Base-by-base conservation (phyloP, 2,113 vertebrate species). In the Passer domesticus region DNA sequence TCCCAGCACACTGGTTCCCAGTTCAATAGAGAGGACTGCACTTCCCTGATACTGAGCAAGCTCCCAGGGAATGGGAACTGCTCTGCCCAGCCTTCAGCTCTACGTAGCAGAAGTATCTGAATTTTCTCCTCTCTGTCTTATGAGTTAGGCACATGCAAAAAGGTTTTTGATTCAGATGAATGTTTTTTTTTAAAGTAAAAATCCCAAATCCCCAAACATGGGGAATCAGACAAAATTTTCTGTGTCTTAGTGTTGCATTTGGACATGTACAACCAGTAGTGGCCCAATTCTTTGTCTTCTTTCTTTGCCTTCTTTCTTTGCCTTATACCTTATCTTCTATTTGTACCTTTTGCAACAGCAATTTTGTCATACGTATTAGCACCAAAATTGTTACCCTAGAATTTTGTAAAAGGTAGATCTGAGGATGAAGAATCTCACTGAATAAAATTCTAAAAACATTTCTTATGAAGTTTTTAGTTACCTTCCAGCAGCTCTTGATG, bases 191-290 rank as follows among this genome's bases (percentile, higher is more conserved):
- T 23, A 0, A 0, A 44, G 25, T 18, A 28, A 60, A 17, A 55
- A 8, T 8, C 3, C 3, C 37, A n/a, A 60, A 31, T 3, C 2
- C 14, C 7, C 10, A 27, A 8, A 25, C 0, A 3, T 12, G 3
- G 8, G 7, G 3, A 21, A 37, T 72, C 14, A 68, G 58, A 31
- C 21, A 85, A 76, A 68, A 73, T 37, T 72, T 28, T 62, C 21
- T 18, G 2, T 73, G 28, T 79, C 18, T 52, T 58, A 31, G 2
- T 39, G 21, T 46, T 80, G 31, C 17, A n/a, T 58, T 90, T 67
- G 35, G 21, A 60, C 55, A 16, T 7, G 7, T 10, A 55, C 0
- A 3, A 33, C 7, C 46, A 28, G 25, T 25, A 80, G 35, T 8
- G 24, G 13, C 30, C 52, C 66, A 83, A 9, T 8, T 53, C 31